These are phyloP conservation scores for Smutsia temminckii DNA, from an alignment of 2,797 vertebrate species.

Conservation along the genomic window DNA sequence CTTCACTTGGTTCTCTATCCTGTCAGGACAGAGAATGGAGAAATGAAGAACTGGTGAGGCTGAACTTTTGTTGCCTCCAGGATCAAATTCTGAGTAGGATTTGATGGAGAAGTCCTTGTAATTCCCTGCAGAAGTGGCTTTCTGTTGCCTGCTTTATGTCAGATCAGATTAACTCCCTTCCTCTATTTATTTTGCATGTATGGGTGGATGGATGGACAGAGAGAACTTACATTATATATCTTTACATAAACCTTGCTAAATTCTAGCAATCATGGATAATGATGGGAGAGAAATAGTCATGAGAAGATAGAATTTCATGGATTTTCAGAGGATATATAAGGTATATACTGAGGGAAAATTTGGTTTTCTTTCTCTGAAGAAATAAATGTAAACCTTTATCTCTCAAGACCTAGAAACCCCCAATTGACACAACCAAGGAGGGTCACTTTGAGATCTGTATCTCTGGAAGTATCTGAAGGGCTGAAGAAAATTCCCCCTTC, in stretches of 20 bases:
- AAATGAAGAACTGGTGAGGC: neutral
- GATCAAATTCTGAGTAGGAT: constrained; percentile 1
- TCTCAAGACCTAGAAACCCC: neutral
- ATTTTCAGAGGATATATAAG: constrained; percentile 1
- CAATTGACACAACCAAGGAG: neutral
- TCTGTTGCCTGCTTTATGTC: neutral
- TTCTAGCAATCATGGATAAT: neutral
- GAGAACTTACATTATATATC: neutral
- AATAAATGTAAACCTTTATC: constrained; percentile 23
- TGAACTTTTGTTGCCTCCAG: neutral
- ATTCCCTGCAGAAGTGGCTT: neutral
- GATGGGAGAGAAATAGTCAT: constrained; percentile 22
- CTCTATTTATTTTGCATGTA: constrained; percentile 14
- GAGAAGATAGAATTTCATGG: neutral
- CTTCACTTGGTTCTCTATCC: neutral
- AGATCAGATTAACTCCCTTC: neutral
- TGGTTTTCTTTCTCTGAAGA: neutral
- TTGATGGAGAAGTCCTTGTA: constrained; percentile 8
- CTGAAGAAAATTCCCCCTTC: neutral
- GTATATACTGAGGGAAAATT: neutral
- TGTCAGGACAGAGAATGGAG: neutral
- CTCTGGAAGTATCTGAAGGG: neutral
- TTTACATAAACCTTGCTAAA: neutral
- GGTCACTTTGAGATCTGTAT: neutral
- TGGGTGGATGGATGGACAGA: neutral